These are phyloP conservation scores for Perca flavescens DNA, from an alignment of 2,113 vertebrate genomes.

Conservation along the genomic window DNA sequence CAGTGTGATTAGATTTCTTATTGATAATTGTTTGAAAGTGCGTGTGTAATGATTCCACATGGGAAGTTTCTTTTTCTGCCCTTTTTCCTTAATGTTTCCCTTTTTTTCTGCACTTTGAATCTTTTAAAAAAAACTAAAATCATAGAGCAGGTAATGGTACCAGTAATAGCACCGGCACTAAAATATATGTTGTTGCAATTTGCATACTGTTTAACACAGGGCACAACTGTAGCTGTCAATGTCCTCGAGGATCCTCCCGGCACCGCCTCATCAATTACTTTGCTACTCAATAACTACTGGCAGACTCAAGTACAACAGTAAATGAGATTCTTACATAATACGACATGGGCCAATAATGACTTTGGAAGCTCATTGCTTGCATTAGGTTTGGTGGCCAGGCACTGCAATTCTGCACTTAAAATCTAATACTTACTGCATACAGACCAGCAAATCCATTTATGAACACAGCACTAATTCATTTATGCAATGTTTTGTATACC, in stretches of 20 bases:
- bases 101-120: slow-evolving; percentile 11
- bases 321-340: slow-evolving; percentile 70
- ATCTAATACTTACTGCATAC: slow-evolving; percentile 19
- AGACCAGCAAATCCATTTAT: slow-evolving; percentile 14
- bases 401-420: slow-evolving; percentile 34
- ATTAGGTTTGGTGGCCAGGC: slow-evolving; percentile 47
- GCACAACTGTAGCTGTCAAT: slow-evolving; percentile 53
- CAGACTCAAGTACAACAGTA: slow-evolving; percentile 71
- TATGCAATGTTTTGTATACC: slow-evolving; percentile 10
- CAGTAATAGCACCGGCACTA: slow-evolving; percentile 3
- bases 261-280: slow-evolving; percentile 71
- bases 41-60: slow-evolving; percentile 9
- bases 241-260: slow-evolving; percentile 65
- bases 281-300: slow-evolving; percentile 71
- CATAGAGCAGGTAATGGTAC: not conserved
- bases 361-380: slow-evolving; percentile 44
- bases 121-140: slow-evolving; percentile 23
- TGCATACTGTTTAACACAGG: slow-evolving; percentile 55
- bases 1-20: slow-evolving; percentile 22
- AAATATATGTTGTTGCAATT: slow-evolving; percentile 38
- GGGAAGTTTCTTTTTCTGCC: not conserved
- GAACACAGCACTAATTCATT: slow-evolving; percentile 29
- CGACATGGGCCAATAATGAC: slow-evolving; percentile 47
- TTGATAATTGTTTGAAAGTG: slow-evolving; percentile 17
- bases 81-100: not conserved